These are phyloP conservation scores for Ctenodactylus gundi DNA, from an alignment of 2,113 vertebrate genomes.

Conservation along the genomic window DNA sequence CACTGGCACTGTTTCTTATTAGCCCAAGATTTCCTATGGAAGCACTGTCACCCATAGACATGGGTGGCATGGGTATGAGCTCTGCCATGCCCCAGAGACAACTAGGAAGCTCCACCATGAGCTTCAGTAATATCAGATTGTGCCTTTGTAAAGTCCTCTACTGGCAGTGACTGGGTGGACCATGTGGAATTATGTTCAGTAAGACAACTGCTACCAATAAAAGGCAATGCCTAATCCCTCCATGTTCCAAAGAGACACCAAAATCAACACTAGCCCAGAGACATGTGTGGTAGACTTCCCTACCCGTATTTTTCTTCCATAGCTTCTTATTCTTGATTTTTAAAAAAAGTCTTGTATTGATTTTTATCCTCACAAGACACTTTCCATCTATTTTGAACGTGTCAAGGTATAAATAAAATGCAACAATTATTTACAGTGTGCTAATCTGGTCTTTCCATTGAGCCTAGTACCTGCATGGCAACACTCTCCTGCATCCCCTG, in stretches of 20 bases:
- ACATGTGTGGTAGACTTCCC: neutral
- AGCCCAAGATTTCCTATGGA: neutral
- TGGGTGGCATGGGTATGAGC: neutral
- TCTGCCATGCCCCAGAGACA: neutral
- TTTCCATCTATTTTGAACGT: neutral
- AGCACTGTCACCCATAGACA: fast-evolving
- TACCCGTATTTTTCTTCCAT: neutral
- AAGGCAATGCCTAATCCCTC: neutral
- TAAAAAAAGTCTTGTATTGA: neutral
- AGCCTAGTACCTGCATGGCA: neutral
- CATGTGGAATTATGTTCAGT: neutral
- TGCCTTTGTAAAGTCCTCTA: neutral
- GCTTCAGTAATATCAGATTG: neutral
- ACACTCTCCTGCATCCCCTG: neutral
- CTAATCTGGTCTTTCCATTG: neutral
- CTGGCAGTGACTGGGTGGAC: neutral
- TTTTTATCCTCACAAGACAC: neutral
- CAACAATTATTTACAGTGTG: neutral
- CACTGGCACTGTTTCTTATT: fast-evolving
- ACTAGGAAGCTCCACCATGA: neutral
- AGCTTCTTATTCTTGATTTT: neutral
- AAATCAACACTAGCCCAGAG: neutral
- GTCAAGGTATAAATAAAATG: neutral
- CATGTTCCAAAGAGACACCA: neutral
- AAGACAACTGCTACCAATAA: neutral